phyloP scores from a whole-genome alignment of 2,888 invertebrate genomes.

The Helicoverpa assulta region DNA sequence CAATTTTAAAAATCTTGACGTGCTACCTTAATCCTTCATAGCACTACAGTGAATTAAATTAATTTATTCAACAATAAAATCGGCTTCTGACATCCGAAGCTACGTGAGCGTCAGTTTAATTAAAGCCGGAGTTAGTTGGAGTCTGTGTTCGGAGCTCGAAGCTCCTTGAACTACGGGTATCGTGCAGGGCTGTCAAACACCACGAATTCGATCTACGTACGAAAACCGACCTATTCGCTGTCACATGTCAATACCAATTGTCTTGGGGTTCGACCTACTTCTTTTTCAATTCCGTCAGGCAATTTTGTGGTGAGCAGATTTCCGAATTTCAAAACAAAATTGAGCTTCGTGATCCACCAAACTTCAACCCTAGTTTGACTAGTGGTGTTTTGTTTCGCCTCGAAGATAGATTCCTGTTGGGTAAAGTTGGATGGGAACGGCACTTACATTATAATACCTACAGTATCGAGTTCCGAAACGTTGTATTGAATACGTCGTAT shows the following conservation, averaged over 20 bases:
- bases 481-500: constrained; percentile 26
- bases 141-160: constrained; percentile 60
- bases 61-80: constrained; percentile 55
- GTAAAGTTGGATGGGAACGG: constrained; percentile 23
- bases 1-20: not conserved
- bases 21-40: constrained; percentile 1
- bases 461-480: constrained; percentile 16
- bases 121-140: constrained; percentile 71
- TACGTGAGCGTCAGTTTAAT: constrained; percentile 73
- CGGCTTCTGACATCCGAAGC: constrained; percentile 52
- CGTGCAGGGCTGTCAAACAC: constrained; percentile 61
- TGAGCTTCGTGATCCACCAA: constrained; percentile 3
- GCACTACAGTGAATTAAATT: constrained; percentile 23
- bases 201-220: constrained; percentile 39
- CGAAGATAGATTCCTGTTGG: constrained; percentile 16
- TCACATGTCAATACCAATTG: constrained; percentile 60
- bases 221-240: constrained; percentile 44
- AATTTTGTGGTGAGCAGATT: constrained; percentile 30
- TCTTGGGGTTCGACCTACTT: constrained; percentile 50
- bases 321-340: constrained; percentile 24
- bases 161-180: constrained; percentile 56
- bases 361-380: constrained; percentile 37
- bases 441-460: constrained; percentile 10
- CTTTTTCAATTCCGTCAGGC: constrained; percentile 41
- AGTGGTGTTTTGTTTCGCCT: constrained; percentile 41